These are phyloP conservation scores for Pseudomyrmex dendroicus DNA, from an alignment of 1,140 invertebrate species.

Conservation along the genomic window DNA sequence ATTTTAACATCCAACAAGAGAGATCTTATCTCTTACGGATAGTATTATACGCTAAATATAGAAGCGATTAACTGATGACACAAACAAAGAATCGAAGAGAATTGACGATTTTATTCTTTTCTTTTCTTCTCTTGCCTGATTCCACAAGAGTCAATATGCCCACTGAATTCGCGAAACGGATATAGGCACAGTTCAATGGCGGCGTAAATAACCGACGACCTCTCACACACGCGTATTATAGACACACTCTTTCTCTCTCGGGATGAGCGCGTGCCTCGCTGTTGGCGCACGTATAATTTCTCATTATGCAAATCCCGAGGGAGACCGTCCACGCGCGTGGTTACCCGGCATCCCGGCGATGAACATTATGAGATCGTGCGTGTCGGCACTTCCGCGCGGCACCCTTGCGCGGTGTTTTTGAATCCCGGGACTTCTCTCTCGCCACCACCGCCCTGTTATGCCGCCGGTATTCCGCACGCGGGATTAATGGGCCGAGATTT, in stretches of 20 bases:
- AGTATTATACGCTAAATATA: slow-evolving; percentile 15
- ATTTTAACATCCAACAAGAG: background rate
- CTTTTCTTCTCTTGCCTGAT: slow-evolving; percentile 25
- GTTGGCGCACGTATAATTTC: slow-evolving; percentile 71
- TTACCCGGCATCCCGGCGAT: slow-evolving; percentile 43
- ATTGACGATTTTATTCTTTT: slow-evolving; percentile 25
- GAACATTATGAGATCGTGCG: slow-evolving; percentile 53
- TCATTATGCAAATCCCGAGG: slow-evolving; percentile 75
- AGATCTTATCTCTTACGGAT: background rate
- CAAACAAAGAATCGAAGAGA: slow-evolving; percentile 11
- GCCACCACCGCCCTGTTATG: background rate
- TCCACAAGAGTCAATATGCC: slow-evolving; percentile 48
- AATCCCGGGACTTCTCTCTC: background rate
- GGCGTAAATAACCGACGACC: slow-evolving; percentile 73
- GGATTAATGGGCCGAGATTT: slow-evolving; percentile 32
- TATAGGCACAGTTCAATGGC: slow-evolving; percentile 48
- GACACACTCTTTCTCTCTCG: background rate
- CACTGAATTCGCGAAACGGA: slow-evolving; percentile 65
- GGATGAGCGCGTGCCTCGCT: slow-evolving; percentile 49
- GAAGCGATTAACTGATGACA: slow-evolving; percentile 1
- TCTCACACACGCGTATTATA: slow-evolving; percentile 49
- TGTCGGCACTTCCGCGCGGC: slow-evolving; percentile 32
- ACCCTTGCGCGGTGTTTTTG: slow-evolving; percentile 12
- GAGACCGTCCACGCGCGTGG: slow-evolving; percentile 49
- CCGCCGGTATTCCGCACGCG: slow-evolving; percentile 30